Conservation (phyloP, 2,113 vertebrate species). For the Pedionomus torquatus region DNA sequence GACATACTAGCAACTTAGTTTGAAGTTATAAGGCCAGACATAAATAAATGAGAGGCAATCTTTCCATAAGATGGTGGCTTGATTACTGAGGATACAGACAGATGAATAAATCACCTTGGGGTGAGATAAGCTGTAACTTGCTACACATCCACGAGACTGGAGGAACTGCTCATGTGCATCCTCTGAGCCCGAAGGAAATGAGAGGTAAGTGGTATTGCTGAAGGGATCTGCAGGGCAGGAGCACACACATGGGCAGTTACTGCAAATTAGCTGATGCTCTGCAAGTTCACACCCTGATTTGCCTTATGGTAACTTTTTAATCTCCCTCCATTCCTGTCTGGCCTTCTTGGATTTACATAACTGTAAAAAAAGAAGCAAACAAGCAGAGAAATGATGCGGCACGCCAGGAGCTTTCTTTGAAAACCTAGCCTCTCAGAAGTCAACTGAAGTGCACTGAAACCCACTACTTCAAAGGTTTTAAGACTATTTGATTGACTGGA, state of each 20-base stretch:
- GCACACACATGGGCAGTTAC: background rate
- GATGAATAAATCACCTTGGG: conserved; percentile 65
- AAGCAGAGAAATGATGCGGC: conserved; percentile 10
- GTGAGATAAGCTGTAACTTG: conserved; percentile 63
- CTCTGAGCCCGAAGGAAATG: background rate
- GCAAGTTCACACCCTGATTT: conserved; percentile 38
- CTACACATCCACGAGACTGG: background rate
- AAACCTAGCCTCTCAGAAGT: conserved; percentile 21
- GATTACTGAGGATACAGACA: conserved; percentile 57
- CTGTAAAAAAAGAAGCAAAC: background rate
- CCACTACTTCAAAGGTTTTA: conserved; percentile 16
- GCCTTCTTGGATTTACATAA: conserved; percentile 20
- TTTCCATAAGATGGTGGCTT: conserved; percentile 58
- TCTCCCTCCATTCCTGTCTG: conserved; percentile 21
- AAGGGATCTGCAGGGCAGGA: background rate
- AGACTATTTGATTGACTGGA: conserved; percentile 41
- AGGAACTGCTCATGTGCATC: conserved; percentile 20
- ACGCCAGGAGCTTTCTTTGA: background rate
- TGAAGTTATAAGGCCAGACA: conserved; percentile 65
- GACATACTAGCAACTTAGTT: conserved; percentile 50
- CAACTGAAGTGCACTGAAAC: conserved; percentile 31
- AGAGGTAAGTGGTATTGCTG: background rate
- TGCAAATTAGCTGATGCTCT: conserved; percentile 38
- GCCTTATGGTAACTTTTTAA: conserved; percentile 30
- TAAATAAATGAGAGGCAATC: conserved; percentile 67